Evolutionary conservation across 2,797 vertebrate species (phyloP).

Genomic region (Dromococcyx pavoninus): DNA sequence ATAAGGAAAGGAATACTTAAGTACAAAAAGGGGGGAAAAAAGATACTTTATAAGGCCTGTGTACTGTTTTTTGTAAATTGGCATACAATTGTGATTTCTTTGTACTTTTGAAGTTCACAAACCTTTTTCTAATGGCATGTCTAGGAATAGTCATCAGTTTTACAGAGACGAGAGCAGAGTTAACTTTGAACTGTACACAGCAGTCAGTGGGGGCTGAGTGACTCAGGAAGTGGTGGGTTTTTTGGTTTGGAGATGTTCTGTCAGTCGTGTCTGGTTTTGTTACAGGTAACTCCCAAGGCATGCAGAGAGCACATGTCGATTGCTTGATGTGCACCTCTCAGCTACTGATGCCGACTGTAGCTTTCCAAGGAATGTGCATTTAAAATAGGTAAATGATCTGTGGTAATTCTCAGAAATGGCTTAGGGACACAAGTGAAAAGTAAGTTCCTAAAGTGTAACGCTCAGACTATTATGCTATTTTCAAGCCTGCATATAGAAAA

Average conservation of each 20-base stretch:
- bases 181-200: not conserved
- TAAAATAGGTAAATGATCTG: not conserved
- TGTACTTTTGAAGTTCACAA: not conserved
- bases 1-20: not conserved
- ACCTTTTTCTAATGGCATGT: not conserved
- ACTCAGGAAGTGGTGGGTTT: not conserved
- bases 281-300: not conserved
- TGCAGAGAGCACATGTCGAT: fast-evolving
- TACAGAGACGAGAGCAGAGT: not conserved
- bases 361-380: not conserved
- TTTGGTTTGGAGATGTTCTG: not conserved
- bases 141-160: not conserved
- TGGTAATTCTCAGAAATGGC: not conserved
- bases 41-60: not conserved
- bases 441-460: not conserved
- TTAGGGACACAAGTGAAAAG: not conserved
- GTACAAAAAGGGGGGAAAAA: not conserved
- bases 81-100: not conserved
- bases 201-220: not conserved
- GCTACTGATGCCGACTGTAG: not conserved
- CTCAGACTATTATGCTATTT: not conserved
- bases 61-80: not conserved
- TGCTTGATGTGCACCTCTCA: fast-evolving
- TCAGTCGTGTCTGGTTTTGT: not conserved
- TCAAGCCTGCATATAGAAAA: not conserved